Conservation (phyloP, 2,888 invertebrate genomes). For the Tachina grossa region DNA sequence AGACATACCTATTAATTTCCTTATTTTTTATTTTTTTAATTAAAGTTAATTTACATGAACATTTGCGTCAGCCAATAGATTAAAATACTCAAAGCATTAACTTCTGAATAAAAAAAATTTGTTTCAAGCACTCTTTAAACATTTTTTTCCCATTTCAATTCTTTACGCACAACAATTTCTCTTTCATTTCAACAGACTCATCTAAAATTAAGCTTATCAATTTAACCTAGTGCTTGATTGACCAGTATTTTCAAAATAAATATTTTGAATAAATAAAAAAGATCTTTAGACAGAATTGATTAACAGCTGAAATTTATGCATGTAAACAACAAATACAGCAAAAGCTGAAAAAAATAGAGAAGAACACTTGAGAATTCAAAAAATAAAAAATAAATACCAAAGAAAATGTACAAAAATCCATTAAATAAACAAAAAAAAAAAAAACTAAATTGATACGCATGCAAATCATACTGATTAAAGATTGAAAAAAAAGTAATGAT, state of each 20-base stretch:
- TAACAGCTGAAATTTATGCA: slow-evolving; percentile 45
- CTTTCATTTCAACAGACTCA: slow-evolving; percentile 12
- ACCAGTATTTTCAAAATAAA: slow-evolving; percentile 62
- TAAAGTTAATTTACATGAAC: too few relatives aligned
- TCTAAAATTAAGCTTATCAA: slow-evolving; percentile 61
- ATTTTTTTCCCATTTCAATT: neutral
- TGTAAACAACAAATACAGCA: slow-evolving; percentile 1
- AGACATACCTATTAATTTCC: too few relatives aligned
- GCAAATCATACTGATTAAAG: slow-evolving; percentile 67
- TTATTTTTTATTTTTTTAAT: too few relatives aligned
- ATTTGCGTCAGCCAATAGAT: too few relatives aligned
- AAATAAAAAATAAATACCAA: slow-evolving; percentile 7
- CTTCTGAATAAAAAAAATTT: too few relatives aligned
- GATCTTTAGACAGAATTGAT: slow-evolving; percentile 16
- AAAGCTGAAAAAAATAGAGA: neutral
- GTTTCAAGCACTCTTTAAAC: neutral
- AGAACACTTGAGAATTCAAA: slow-evolving; percentile 34
- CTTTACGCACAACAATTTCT: slow-evolving; percentile 3
- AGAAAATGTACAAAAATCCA: neutral
- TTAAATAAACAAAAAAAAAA: slow-evolving; percentile 13
- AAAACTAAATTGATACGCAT: slow-evolving; percentile 64
- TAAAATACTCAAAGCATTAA: too few relatives aligned
- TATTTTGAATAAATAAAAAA: slow-evolving; percentile 46
- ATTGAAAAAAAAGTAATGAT: slow-evolving; percentile 53
- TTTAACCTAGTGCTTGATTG: slow-evolving; percentile 70